Conservation (phyloP, 2,888 invertebrate species). For the Schizotus pectinicornis region DNA sequence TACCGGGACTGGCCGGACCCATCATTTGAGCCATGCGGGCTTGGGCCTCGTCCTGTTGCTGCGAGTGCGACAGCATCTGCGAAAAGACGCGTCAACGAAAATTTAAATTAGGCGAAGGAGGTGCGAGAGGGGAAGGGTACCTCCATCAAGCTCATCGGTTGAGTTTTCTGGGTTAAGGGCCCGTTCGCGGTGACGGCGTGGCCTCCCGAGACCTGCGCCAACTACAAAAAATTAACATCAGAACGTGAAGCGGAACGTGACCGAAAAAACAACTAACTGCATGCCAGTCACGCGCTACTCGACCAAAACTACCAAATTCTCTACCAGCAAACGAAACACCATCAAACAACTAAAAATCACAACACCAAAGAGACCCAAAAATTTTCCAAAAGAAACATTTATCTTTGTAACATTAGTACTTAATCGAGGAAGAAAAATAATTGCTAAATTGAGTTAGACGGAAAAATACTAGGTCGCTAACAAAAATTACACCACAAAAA, state of each 20-base stretch:
- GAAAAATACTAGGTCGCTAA: no score
- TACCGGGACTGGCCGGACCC: constrained; percentile 17
- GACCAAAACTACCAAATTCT: neutral
- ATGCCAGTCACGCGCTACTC: neutral
- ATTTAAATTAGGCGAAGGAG: neutral
- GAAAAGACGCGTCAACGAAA: constrained; percentile 5
- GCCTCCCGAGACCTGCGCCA: constrained; percentile 73
- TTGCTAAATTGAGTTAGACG: no score
- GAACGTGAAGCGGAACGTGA: no score
- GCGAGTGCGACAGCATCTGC: constrained; percentile 67
- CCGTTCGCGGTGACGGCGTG: constrained; percentile 69
- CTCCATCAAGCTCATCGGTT: constrained; percentile 67
- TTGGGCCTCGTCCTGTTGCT: constrained; percentile 56
- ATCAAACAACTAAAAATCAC: no score
- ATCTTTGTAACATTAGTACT: no score
- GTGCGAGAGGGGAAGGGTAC: constrained; percentile 49
- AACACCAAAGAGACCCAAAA: no score
- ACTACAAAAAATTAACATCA: constrained; percentile 53
- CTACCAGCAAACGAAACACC: neutral
- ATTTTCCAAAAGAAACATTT: no score
- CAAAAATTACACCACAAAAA: no score
- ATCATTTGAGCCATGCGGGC: constrained; percentile 42
- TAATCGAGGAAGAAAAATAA: no score
- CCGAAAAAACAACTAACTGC: neutral
- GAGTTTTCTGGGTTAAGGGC: constrained; percentile 56